Evolutionary conservation across 2,888 invertebrate species (phyloP).

Genomic region (Pollenia griseotomentosa): DNA sequence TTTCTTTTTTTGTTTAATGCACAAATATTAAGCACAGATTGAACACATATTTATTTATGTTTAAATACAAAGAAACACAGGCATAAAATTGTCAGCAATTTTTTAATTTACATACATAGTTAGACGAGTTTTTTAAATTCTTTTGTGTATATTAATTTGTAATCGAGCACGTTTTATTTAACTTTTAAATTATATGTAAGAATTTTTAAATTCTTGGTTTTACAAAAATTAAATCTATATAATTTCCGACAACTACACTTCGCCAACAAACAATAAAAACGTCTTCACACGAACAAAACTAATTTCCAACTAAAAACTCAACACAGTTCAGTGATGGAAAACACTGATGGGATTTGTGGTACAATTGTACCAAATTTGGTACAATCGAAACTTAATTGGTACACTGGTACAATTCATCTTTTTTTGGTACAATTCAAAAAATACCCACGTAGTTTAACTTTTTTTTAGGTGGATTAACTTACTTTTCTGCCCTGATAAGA

Average conservation of each 20-base stretch:
- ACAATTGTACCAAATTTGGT: too few relatives aligned
- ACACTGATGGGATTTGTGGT: too few relatives aligned
- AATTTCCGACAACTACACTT: constrained; percentile 38
- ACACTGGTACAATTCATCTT: too few relatives aligned
- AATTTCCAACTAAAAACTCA: constrained; percentile 61
- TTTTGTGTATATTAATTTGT: too few relatives aligned
- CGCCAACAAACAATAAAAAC: constrained; percentile 20
- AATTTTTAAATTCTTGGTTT: constrained; percentile 34
- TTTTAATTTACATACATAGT: background rate
- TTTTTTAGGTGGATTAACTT: too few relatives aligned
- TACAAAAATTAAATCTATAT: constrained; percentile 39
- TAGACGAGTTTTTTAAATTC: too few relatives aligned
- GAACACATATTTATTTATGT: constrained; percentile 29
- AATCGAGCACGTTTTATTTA: background rate
- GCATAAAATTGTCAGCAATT: background rate
- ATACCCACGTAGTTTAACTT: too few relatives aligned
- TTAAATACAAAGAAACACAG: constrained; percentile 30
- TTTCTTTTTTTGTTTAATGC: constrained; percentile 53
- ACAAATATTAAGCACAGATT: constrained; percentile 53
- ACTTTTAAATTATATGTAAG: background rate
- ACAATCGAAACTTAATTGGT: too few relatives aligned
- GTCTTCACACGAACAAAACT: constrained; percentile 54
- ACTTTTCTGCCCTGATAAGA: too few relatives aligned
- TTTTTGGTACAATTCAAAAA: too few relatives aligned
- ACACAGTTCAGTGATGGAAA: constrained; percentile 31